A percentile compares a stretch with the other conserved stretches of the same genome.
Conservation (phyloP, 2,888 invertebrate genomes). For the Saturnia pavonia region DNA sequence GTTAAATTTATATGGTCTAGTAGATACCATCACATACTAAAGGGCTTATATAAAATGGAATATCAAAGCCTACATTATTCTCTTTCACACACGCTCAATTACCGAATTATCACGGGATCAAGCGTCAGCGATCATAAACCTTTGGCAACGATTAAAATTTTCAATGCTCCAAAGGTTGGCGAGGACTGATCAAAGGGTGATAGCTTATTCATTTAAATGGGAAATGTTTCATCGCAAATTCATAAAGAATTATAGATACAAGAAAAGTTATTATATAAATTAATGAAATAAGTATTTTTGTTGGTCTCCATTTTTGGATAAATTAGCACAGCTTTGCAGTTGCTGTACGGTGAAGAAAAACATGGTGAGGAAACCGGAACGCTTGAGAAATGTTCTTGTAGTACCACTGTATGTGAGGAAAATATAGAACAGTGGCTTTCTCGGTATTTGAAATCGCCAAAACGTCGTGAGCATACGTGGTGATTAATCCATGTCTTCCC, state of each 20-base stretch:
- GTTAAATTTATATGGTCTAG: no score
- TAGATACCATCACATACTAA: background rate
- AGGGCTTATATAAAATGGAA: conserved; percentile 24
- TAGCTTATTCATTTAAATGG: conserved; percentile 66
- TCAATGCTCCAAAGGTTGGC: conserved; percentile 60
- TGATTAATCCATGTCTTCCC: no score
- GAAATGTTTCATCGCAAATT: conserved; percentile 48
- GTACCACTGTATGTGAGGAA: no score
- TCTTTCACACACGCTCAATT: conserved; percentile 66
- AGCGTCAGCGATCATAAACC: conserved; percentile 57
- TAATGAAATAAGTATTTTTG: background rate
- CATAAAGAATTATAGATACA: conserved; percentile 21
- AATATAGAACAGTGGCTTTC: no score
- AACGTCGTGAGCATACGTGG: no score
- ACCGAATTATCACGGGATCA: conserved; percentile 56
- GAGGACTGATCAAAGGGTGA: conserved; percentile 66
- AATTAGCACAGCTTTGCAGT: no score
- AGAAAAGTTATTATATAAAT: conserved; percentile 23
- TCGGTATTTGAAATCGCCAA: no score
- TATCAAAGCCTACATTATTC: conserved; percentile 61
- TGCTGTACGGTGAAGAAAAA: no score
- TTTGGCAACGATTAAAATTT: conserved; percentile 56
- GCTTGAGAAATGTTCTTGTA: no score
- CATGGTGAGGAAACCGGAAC: no score
- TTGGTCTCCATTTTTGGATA: background rate